A percentile compares a stretch with the other conserved stretches of the same genome.
Conservation (phyloP, 2,113 vertebrate genomes). For the Zapornia atra region DNA sequence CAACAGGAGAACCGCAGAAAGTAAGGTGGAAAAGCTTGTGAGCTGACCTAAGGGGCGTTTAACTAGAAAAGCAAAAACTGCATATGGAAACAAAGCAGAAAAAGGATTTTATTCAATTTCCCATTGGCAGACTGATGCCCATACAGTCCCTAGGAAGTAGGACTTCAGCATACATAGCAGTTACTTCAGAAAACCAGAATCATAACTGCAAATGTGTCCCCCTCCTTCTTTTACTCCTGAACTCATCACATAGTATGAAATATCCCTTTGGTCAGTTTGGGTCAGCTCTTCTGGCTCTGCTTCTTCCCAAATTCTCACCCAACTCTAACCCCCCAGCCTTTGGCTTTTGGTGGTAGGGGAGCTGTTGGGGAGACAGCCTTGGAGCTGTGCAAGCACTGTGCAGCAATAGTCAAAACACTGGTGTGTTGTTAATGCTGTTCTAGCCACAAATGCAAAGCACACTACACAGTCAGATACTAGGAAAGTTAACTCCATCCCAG, state of each 20-base stretch:
- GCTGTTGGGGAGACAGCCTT: neutral
- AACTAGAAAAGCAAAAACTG: neutral
- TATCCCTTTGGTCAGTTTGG: neutral
- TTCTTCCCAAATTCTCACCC: neutral
- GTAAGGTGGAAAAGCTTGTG: neutral
- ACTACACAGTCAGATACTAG: neutral
- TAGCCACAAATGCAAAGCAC: neutral
- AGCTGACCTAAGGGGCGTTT: neutral
- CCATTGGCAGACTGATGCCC: neutral
- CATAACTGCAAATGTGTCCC: neutral
- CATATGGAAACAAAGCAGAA: neutral
- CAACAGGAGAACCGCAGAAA: neutral
- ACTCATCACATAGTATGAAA: neutral
- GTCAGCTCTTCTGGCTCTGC: neutral
- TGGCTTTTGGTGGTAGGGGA: neutral
- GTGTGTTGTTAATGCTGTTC: neutral
- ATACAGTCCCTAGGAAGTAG: neutral
- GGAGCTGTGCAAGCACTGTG: neutral
- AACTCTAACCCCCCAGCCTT: neutral
- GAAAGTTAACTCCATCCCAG: neutral
- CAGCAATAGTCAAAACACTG: neutral
- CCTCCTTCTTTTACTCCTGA: neutral
- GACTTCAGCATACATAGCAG: fast-evolving
- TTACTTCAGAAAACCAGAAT: neutral
- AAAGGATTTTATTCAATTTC: neutral